phyloP scores from a whole-genome alignment of 2,888 invertebrate genomes.

The Pomacea canaliculata region DNA sequence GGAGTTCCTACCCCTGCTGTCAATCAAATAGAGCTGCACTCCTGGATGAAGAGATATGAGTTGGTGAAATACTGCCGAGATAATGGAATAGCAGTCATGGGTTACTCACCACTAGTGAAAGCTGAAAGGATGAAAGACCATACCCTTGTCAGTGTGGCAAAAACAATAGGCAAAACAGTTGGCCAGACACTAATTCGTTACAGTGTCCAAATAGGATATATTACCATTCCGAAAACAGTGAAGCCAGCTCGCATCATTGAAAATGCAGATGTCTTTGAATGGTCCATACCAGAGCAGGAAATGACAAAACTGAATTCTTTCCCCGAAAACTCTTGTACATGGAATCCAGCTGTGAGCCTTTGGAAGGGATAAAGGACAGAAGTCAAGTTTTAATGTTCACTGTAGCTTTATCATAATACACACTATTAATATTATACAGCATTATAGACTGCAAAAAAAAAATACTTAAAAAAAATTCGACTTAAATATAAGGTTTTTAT shows the following conservation, averaged over 20 bases:
- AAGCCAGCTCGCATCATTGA: constrained; percentile 40
- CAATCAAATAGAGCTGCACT: constrained; percentile 59
- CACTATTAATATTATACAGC: too few relatives aligned
- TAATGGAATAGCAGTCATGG: constrained; percentile 52
- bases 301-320: constrained; percentile 37
- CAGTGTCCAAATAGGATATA: constrained; percentile 53
- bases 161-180: constrained; percentile 43
- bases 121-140: constrained; percentile 43
- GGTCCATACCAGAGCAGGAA: constrained; percentile 45
- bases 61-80: constrained; percentile 50
- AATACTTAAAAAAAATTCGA: too few relatives aligned
- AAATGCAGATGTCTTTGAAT: constrained; percentile 54
- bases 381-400: too few relatives aligned
- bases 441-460: too few relatives aligned
- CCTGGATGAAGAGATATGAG: constrained; percentile 45
- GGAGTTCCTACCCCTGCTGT: constrained; percentile 53
- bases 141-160: constrained; percentile 40
- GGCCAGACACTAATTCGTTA: constrained; percentile 54
- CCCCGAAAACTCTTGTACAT: constrained; percentile 9
- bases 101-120: constrained; percentile 52
- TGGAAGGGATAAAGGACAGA: not conserved
- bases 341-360: not conserved
- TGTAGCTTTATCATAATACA: too few relatives aligned
- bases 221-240: constrained; percentile 58
- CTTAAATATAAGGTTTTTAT: too few relatives aligned